These are phyloP conservation scores for Cnemophilus loriae DNA, from an alignment of 2,113 vertebrate genomes.

Conservation along the genomic window DNA sequence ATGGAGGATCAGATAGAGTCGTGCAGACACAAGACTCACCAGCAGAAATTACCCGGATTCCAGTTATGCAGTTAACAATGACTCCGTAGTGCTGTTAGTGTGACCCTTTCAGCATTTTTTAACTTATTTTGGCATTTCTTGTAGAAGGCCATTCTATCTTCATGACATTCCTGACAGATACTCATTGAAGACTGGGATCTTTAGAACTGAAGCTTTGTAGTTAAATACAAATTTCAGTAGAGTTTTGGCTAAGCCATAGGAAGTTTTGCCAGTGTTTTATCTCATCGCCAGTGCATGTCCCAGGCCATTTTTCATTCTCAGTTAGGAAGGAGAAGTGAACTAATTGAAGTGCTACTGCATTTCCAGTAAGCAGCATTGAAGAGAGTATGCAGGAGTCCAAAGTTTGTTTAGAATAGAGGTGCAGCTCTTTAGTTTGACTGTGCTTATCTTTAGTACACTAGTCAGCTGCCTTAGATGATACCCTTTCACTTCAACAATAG, in stretches of 20 bases:
- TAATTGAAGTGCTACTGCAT: neutral
- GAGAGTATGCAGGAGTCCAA: neutral
- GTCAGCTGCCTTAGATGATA: neutral
- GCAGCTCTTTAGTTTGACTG: neutral
- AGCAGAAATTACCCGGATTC: neutral
- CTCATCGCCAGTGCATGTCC: neutral
- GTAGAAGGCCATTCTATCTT: neutral
- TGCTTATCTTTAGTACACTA: neutral
- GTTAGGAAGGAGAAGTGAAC: neutral
- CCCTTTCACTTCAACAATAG: neutral
- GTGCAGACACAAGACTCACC: neutral
- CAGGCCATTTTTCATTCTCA: neutral
- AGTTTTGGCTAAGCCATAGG: neutral
- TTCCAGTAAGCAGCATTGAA: neutral
- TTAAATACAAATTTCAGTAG: neutral
- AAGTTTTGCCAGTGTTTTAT: neutral
- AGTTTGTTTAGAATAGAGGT: neutral
- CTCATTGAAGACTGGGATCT: neutral
- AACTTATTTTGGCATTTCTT: slow-evolving; percentile 25
- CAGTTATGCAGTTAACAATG: neutral
- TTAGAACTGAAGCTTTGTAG: neutral
- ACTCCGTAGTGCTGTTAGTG: neutral
- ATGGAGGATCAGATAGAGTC: neutral
- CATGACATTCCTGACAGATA: neutral
- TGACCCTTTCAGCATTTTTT: slow-evolving; percentile 31